Conservation (phyloP, 2,888 invertebrate species). For the Epistrophe eligans region DNA sequence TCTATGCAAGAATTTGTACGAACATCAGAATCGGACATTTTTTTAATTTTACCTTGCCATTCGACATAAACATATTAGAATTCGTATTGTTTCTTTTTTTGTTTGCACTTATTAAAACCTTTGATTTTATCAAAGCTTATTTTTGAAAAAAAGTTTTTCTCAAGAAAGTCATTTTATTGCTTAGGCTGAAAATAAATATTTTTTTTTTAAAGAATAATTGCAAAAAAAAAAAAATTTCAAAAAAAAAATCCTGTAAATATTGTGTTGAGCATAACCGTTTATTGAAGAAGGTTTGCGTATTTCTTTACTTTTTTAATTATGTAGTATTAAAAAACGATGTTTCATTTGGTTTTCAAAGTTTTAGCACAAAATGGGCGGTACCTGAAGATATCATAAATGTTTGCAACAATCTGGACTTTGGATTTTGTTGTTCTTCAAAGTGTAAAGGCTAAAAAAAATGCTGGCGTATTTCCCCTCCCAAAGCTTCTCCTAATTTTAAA, state of each 20-base stretch:
- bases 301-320: too few relatives aligned
- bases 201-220: background rate
- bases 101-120: constrained; percentile 18
- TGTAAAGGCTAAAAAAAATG: too few relatives aligned
- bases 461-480: too few relatives aligned
- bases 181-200: background rate
- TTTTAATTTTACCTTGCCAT: constrained; percentile 70
- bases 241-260: background rate
- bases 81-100: background rate
- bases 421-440: too few relatives aligned
- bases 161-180: background rate
- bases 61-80: constrained; percentile 58
- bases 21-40: constrained; percentile 79
- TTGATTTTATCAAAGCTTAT: background rate
- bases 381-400: too few relatives aligned
- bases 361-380: too few relatives aligned
- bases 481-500: too few relatives aligned
- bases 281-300: background rate
- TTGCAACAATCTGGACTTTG: too few relatives aligned
- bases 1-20: constrained; percentile 79
- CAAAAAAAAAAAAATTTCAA: background rate
- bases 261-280: constrained; percentile 23
- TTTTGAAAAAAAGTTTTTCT: background rate
- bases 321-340: too few relatives aligned
- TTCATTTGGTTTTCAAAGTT: too few relatives aligned